phyloP scores from a whole-genome alignment of 2,888 invertebrate species.

The Augochlorella aurata region DNA sequence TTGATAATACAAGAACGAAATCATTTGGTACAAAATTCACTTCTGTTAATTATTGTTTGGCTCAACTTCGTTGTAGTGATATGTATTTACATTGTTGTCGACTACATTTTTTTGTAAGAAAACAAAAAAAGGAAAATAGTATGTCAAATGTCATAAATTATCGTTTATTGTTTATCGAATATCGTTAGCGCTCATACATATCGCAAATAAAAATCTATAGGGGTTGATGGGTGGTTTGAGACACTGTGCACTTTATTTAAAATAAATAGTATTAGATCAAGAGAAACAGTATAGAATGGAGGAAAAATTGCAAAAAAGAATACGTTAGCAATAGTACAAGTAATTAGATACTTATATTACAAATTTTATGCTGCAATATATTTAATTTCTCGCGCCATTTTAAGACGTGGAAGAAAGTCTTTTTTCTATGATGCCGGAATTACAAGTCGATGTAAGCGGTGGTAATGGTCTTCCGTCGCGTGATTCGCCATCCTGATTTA shows the following conservation, averaged over 20 bases:
- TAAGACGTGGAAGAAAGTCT: slow-evolving; percentile 20
- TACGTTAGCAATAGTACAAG: too few relatives aligned
- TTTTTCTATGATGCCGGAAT: slow-evolving; percentile 43
- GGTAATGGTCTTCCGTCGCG: slow-evolving; percentile 71
- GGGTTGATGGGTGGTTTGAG: too few relatives aligned
- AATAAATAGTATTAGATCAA: too few relatives aligned
- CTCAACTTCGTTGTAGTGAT: background rate
- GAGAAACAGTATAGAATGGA: background rate
- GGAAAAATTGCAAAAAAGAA: background rate
- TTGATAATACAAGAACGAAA: background rate
- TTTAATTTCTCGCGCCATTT: slow-evolving; percentile 26
- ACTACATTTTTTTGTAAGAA: background rate
- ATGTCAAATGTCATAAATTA: background rate
- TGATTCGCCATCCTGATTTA: slow-evolving; percentile 69
- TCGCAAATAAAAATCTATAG: background rate
- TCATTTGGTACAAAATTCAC: background rate
- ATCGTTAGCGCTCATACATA: background rate
- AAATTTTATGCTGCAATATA: background rate
- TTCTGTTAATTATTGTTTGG: background rate
- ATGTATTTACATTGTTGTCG: background rate
- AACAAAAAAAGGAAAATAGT: background rate
- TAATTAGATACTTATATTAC: background rate
- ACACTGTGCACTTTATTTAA: too few relatives aligned
- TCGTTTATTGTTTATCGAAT: background rate
- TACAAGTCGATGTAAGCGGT: slow-evolving; percentile 50